Conservation (phyloP, 2,888 invertebrate species). For the Aspidiotus rigidus region DNA sequence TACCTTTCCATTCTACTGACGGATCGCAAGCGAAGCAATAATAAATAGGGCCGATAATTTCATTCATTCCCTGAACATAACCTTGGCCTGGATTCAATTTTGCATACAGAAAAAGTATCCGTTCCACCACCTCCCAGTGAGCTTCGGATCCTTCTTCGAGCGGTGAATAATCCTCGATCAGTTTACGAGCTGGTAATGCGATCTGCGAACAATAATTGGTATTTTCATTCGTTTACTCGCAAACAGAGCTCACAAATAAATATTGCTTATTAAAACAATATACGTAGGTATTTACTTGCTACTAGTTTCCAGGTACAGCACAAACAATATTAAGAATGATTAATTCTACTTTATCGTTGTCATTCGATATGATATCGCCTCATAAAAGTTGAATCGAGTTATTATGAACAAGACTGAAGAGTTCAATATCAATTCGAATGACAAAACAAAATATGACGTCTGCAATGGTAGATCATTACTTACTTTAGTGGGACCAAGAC, state of each 20-base stretch:
- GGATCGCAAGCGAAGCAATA: constrained; percentile 91
- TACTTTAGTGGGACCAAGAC: constrained; percentile 83
- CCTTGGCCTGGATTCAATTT: constrained; percentile 94
- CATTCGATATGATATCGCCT: too few relatives aligned
- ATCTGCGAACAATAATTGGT: constrained; percentile 20
- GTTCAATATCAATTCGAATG: too few relatives aligned
- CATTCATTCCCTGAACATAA: constrained; percentile 98
- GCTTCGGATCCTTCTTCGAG: constrained; percentile 86
- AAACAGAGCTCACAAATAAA: background rate
- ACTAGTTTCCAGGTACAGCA: constrained; percentile 14
- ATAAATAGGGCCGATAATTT: constrained; percentile 96
- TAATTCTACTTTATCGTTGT: background rate
- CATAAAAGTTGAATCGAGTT: background rate
- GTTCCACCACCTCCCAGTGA: constrained; percentile 97
- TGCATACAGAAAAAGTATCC: constrained; percentile 93
- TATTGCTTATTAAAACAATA: background rate
- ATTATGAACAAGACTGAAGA: background rate
- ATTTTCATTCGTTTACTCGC: background rate
- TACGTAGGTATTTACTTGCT: constrained; percentile 14
- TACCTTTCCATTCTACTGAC: constrained; percentile 67
- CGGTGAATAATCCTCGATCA: constrained; percentile 70
- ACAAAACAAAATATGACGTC: too few relatives aligned
- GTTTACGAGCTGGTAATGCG: constrained; percentile 59
- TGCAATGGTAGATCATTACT: constrained; percentile 35
- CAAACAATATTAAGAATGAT: background rate